Base-by-base conservation (phyloP, 2,888 invertebrate genomes). In the Heliconius ismenius region DNA sequence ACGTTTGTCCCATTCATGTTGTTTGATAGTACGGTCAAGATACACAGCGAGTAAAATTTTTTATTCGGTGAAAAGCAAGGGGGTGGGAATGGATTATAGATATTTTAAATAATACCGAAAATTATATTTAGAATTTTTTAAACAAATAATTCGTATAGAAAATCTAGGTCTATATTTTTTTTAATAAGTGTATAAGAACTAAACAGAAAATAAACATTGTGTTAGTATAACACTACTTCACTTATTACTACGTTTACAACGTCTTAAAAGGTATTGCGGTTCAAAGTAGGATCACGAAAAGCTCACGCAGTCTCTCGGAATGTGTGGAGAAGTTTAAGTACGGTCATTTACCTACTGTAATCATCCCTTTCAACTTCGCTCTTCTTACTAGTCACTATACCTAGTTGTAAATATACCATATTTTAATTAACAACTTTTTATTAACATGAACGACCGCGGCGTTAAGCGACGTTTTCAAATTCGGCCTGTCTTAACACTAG, bases 1-100 rank as follows among this genome's bases (percentile, higher is more conserved):
- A 26, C 43, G 68, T 68, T 68, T 68, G 68, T 68, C 63, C 63
- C 63, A 63, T 43, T 49, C 68, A 43, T 68, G 43, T 10, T 43
- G 43, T 43, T 68, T 68, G 68, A 43, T 26, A 24, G 26, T 68
- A 68, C 39, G 36, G 39, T 28, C 68, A 68, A 68, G 68, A 43
- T 43, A 68, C 68, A 43, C 24, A 68, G 43, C 24, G 26, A 68
- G 28, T 63, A 63, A 68, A 6, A 26, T 43, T 68, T 32, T 68
- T 39, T 24, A 39, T 15, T 24, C 6, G 4, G 24, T 49, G 18
- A 26, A 68, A 68, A 11, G 43, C 26, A 68, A n/a, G 24, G 39
- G 39, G 39, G 24, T 18, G 68, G 26, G 24, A 26, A 43, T 68
- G 24, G 26, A 63, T 28, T 63, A 63, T 4, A 18, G 24, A 6